Evolutionary conservation across 2,797 vertebrate species (phyloP), one percentile per base, ranked within the genome.

Genomic region (Gymnothorax reevesii): DNA sequence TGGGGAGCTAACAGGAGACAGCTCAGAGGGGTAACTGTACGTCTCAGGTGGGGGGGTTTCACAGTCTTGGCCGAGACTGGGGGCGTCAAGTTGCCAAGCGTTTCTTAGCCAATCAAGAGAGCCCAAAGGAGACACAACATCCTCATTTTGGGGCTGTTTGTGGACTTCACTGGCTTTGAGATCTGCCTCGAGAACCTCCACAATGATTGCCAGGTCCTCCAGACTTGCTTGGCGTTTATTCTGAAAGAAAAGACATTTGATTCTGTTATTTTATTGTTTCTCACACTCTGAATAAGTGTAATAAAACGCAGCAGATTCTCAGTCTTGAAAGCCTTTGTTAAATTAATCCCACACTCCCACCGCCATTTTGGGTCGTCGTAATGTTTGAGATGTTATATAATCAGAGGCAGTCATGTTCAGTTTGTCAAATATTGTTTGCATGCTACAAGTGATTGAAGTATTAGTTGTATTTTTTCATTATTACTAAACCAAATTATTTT

Each of bases 191-290:
- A 95, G 89, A 1, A 94, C 90, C 88, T 95, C 94, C 69, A 94
- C 92, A 49, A 94, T 89, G 49, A 94, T 94, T 80, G 94, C 93
- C 0, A 94, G 91, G 87, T 94, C 94, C 88, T 94, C 97, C 86
- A 95, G 90, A 89, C 94, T 93, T 0, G 89, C 62, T 0, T 90
- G 87, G 69, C 82, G 86, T 89, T 94, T 96, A 88, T 83, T 92
- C 97, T 97, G 91, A 12, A 92, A 92, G 42, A 1, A 84, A 89
- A 22, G 3, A 17, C 20, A 3, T 80, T 80, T 55, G 20, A 20
- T 80, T 80, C n/a, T 55, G 8, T n/a, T 5, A 80, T n/a, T 55
- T 55, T 55, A 55, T 80, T 9, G 20, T 17, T 77, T 77, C 8
- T 42, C 1, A 77, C 12, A 42, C 13, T 52, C 73, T 15, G 64